Percentiles rank a stretch among this genome's conserved stretches.
These are phyloP conservation scores for Drosophila putrida DNA, from an alignment of 2,888 invertebrate genomes.

Conservation along the genomic window DNA sequence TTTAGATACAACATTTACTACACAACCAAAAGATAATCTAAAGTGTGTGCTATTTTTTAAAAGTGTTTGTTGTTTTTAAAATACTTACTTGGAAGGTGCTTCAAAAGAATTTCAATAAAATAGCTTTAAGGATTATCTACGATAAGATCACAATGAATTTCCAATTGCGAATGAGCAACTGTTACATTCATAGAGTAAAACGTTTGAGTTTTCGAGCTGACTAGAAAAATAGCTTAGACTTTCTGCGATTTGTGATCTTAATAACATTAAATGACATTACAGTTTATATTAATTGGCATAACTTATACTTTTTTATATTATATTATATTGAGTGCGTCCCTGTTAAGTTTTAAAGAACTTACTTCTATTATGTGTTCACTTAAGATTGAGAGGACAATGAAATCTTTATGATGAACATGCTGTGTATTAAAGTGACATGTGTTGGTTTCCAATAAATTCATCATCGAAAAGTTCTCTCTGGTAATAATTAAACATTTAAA, in stretches of 20 bases:
- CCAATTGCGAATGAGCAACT: neutral
- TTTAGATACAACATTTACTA: slow-evolving; percentile 2
- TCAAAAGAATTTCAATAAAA: neutral
- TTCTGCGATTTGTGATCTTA: too few relatives aligned
- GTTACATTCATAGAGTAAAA: neutral
- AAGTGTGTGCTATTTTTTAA: slow-evolving; percentile 1
- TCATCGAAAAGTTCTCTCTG: neutral
- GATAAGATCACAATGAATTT: neutral
- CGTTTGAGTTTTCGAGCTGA: too few relatives aligned
- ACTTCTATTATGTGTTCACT: too few relatives aligned
- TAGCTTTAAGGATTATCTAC: neutral
- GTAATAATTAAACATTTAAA: neutral
- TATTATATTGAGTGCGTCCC: too few relatives aligned
- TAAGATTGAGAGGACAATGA: too few relatives aligned
- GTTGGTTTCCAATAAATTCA: neutral
- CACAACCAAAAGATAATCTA: neutral
- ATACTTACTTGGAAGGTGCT: neutral
- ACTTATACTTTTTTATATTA: too few relatives aligned
- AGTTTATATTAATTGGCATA: too few relatives aligned
- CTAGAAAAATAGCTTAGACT: neutral
- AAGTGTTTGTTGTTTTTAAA: too few relatives aligned
- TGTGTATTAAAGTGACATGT: neutral
- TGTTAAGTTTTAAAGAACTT: too few relatives aligned
- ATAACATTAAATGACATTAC: too few relatives aligned
- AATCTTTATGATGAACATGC: neutral